Evolutionary conservation across 2,797 vertebrate genomes (phyloP), one percentile per base, ranked within the genome.

Genomic region (Arnoldichthys spilopterus): DNA sequence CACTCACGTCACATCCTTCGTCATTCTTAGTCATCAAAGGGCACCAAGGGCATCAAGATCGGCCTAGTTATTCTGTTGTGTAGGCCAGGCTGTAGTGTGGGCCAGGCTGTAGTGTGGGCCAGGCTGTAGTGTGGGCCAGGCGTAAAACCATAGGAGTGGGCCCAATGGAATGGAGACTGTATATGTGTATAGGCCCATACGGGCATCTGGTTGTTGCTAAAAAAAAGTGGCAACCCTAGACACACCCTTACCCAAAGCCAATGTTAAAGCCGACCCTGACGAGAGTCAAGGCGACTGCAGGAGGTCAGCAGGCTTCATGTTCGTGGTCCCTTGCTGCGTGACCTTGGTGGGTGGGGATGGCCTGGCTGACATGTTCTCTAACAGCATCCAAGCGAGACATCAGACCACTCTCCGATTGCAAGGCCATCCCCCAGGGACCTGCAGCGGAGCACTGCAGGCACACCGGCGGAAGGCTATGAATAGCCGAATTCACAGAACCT

Each of bases 341-440:
- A 30, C 43, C 47, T 69, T 69, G 67, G 45, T 43, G 32, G 7
- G 66, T 24, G 43, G 40, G 74, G 84, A 83, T 83, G 78, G 81
- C 45, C 6, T 11, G 59, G 71, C 78, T 80, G 78, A 62, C 47
- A 85, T 2, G 32, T 58, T 59, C 64, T 49, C 66, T 13, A 0
- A 49, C 74, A 28, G 77, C 83, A 79, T 84, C 72, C 53, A 79
- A 63, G 58, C n/a, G 87, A 90, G 87, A 90, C 89, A 91, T 93
- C 92, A 93, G 89, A 84, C 86, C 78, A 59, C 83, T 89, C 91
- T 93, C 91, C 75, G 83, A 88, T 92, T 92, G 89, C 90, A 91
- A 74, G 58, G 71, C 43, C 72, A 37, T 72, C 56, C 68, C 56
- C 84, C 77, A 13, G 90, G 87, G 90, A 89, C 82, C 37, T 83